Evolutionary conservation across 2,797 vertebrate genomes (phyloP), one percentile per base, ranked within the genome.

Genomic region (Neosilurus mollespiculum): DNA sequence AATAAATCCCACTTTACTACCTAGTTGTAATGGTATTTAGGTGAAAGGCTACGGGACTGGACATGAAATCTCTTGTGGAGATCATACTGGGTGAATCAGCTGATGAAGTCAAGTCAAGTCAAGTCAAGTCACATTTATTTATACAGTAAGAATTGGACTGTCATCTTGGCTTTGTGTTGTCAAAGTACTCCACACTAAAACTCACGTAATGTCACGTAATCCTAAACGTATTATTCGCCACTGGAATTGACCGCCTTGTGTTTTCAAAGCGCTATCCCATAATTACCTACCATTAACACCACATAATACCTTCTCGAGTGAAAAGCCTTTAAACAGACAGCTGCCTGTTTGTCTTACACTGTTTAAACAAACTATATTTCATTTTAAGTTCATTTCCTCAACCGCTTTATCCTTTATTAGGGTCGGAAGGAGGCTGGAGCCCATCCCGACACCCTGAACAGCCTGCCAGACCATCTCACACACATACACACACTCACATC

Each of bases 51-150:
- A 86, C 10, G 37, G 2, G 76, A 43, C 77, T 78, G 83, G 70
- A 86, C 82, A 88, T 80, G 81, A 87, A 78, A 87, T 85, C 81
- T 65, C 69, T 84, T 53, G 37, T 76, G 81, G 84, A 87, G 87
- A 84, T 89, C 84, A 87, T 87, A 90, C 83, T 89, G 89, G 90
- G 82, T 69, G 80, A 83, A 87, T 85, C 86, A 71, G 89, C 89
- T 84, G 88, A 90, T 90, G 0, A 9, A 53, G 16, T 72, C 24
- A 53, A 26, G 70, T 75, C 53, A 34, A 56, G 12, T 59, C 58
- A 59, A 18, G 16, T 20, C 12, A 15, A 59, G 53, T 58, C 53
- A 61, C 34, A 5, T 61, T 77, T 76, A 37, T 76, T 59, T 61
- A 77, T 43, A 61, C 4, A 37, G 18, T 16, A 56, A 43, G 37